Percentiles rank a stretch among this genome's conserved stretches.
These are phyloP conservation scores for Tenthredo livida DNA, from an alignment of 2,888 invertebrate genomes.

Conservation along the genomic window DNA sequence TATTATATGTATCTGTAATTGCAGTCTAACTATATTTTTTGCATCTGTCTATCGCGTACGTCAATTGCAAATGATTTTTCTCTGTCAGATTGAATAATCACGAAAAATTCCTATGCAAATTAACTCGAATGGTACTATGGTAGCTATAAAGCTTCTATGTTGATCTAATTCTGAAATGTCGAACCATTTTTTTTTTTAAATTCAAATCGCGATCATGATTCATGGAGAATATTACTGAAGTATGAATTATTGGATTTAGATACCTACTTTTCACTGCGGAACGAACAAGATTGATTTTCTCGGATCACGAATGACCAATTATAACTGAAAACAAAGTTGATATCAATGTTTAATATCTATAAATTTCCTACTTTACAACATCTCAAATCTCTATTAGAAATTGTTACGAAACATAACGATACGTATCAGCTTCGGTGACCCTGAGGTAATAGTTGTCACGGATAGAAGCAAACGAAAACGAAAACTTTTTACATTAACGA, in stretches of 20 bases:
- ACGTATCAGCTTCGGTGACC: background rate
- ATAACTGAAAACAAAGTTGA: background rate
- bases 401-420: background rate
- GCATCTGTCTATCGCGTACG: background rate
- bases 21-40: background rate
- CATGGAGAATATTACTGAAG: background rate
- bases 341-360: background rate
- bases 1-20: background rate
- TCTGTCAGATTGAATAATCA: background rate
- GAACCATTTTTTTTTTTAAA: background rate
- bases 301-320: conserved; percentile 13
- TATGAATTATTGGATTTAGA: background rate
- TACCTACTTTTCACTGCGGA: background rate
- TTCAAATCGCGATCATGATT: background rate
- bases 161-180: background rate
- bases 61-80: background rate
- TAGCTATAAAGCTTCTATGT: background rate
- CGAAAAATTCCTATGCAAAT: background rate
- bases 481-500: background rate
- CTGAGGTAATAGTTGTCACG: background rate
- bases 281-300: background rate
- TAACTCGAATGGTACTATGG: background rate
- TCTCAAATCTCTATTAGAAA: background rate
- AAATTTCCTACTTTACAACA: background rate
- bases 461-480: background rate